These are phyloP conservation scores for Drosophila formosana DNA, from an alignment of 2,888 invertebrate genomes.

Conservation along the genomic window DNA sequence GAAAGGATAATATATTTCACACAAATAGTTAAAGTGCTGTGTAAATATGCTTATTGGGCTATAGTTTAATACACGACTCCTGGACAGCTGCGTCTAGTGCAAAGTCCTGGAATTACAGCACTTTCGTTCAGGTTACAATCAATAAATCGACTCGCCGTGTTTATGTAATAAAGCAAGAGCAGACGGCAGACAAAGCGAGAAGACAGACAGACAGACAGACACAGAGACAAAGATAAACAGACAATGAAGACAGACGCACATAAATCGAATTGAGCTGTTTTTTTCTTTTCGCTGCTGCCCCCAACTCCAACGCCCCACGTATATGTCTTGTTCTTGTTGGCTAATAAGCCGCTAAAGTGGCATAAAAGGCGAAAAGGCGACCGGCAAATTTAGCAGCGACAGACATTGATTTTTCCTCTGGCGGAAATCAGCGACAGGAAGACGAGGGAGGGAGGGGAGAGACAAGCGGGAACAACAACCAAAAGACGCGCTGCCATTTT, in stretches of 20 bases:
- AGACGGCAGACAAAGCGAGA: conserved; percentile 5
- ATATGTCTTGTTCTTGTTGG: conserved; percentile 15
- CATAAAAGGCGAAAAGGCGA: conserved; percentile 50
- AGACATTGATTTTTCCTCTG: conserved; percentile 67
- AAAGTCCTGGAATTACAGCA: conserved; percentile 19
- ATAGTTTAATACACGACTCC: background rate
- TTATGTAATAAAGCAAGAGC: conserved; percentile 28
- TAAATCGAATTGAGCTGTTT: conserved; percentile 34
- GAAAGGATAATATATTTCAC: too few relatives aligned
- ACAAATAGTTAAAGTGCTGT: background rate
- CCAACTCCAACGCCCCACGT: background rate
- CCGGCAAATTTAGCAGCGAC: conserved; percentile 37
- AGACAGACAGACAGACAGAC: conserved; percentile 3
- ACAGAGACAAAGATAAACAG: conserved; percentile 4
- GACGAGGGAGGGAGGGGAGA: too few relatives aligned
- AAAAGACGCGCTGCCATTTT: conserved; percentile 62
- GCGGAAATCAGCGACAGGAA: background rate
- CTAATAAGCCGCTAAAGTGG: conserved; percentile 67
- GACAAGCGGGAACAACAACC: background rate
- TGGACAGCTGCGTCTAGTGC: conserved; percentile 11
- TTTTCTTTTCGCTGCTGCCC: conserved; percentile 10
- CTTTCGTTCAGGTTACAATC: conserved; percentile 50
- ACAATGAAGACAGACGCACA: conserved; percentile 19
- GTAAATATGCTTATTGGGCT: background rate
- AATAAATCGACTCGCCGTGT: conserved; percentile 47